phyloP scores from a whole-genome alignment of 1,140 invertebrate genomes.

The Triops cancriformis region DNA sequence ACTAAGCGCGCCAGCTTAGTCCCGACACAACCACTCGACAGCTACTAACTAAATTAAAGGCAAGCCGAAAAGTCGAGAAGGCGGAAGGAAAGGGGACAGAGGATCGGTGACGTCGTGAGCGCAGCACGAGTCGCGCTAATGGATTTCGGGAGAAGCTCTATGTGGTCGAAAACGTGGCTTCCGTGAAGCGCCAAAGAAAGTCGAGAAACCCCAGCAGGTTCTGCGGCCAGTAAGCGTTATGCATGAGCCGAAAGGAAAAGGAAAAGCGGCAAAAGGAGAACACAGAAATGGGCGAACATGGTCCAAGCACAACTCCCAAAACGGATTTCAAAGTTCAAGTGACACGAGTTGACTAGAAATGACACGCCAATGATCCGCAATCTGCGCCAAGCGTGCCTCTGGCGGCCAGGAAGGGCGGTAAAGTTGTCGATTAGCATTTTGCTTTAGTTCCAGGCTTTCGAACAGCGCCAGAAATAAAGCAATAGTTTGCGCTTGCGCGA shows the following conservation, averaged over 20 bases:
- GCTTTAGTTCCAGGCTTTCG: no score
- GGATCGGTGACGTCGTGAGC: no score
- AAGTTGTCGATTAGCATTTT: no score
- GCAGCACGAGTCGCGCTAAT: not conserved
- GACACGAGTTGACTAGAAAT: not conserved
- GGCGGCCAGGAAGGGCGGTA: no score
- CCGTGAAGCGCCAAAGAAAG: not conserved
- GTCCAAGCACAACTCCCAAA: not conserved
- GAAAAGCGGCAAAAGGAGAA: not conserved
- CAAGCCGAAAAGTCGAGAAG: not conserved
- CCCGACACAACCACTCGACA: not conserved
- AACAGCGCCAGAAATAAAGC: no score
- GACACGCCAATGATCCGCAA: not conserved
- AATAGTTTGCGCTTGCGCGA: no score
- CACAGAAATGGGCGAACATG: no score
- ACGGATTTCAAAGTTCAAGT: constrained; percentile 2
- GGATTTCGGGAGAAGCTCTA: not conserved
- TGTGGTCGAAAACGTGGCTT: not conserved
- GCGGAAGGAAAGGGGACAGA: not conserved
- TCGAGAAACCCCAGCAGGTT: not conserved
- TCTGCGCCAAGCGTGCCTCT: no score
- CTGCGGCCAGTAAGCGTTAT: not conserved
- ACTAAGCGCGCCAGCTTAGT: not conserved
- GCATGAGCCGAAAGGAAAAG: not conserved
- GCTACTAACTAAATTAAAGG: constrained; percentile 2